Percentiles rank a stretch among this genome's conserved stretches.
Evolutionary conservation across 2,113 vertebrate species (phyloP).

Genomic region (Thomomys bottae): DNA sequence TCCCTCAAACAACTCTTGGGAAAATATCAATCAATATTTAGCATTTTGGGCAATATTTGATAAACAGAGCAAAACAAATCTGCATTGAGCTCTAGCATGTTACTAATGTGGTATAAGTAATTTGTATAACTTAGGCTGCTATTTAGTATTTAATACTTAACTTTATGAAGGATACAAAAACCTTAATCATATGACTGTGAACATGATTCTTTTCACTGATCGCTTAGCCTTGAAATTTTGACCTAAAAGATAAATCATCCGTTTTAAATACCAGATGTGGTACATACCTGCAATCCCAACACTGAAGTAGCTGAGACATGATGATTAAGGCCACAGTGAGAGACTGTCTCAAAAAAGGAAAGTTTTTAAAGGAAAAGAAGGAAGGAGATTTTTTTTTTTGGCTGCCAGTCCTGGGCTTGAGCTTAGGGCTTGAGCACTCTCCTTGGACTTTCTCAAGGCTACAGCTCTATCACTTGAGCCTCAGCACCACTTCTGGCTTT

Average conservation of each 20-base stretch:
- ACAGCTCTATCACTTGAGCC: too few relatives aligned
- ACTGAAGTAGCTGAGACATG: background rate
- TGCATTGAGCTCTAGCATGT: background rate
- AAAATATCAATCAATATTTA: slow-evolving; percentile 50
- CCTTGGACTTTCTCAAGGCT: too few relatives aligned
- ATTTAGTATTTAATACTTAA: slow-evolving; percentile 61
- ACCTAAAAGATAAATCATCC: slow-evolving; percentile 25
- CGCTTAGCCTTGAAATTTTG: slow-evolving; percentile 35
- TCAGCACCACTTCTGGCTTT: too few relatives aligned
- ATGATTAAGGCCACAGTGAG: background rate
- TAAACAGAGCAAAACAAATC: slow-evolving; percentile 52
- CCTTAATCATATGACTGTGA: background rate
- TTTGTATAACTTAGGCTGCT: background rate
- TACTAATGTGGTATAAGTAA: slow-evolving; percentile 22
- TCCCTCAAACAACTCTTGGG: background rate
- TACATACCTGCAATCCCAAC: background rate
- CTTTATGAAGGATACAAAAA: slow-evolving; percentile 44
- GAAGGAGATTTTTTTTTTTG: too few relatives aligned
- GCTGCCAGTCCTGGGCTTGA: too few relatives aligned
- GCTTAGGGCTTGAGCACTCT: too few relatives aligned
- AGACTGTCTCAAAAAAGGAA: background rate
- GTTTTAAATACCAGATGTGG: slow-evolving; percentile 1
- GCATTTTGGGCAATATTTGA: slow-evolving; percentile 35
- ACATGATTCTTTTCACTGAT: background rate
- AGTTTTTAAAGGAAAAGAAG: too few relatives aligned